phyloP scores from a whole-genome alignment of 1,140 invertebrate genomes.

The Lepidotrigona ventralis region DNA sequence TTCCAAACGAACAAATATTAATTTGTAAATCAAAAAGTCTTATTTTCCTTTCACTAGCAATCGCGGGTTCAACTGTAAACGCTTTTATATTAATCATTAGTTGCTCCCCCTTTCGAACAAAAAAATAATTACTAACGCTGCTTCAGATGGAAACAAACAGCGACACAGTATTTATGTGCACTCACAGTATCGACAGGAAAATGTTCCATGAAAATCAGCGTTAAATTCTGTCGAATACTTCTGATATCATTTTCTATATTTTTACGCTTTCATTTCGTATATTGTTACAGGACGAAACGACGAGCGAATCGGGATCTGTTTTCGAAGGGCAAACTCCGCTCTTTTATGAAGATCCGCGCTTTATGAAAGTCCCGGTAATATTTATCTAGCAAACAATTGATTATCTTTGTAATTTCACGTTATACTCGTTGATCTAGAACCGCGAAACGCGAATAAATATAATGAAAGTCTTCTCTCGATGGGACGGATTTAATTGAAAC shows the following conservation, averaged over 20 bases:
- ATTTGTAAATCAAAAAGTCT: not conserved
- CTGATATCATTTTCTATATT: no score
- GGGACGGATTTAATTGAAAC: conserved; percentile 3
- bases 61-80: no score
- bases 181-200: not conserved
- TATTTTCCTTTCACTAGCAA: not conserved
- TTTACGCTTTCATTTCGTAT: no score
- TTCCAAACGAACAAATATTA: no score
- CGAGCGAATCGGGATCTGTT: not conserved
- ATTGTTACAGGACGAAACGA: no score
- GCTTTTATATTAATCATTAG: not conserved
- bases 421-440: not conserved
- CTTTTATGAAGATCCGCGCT: not conserved
- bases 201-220: not conserved
- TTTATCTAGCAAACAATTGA: not conserved
- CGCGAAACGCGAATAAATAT: no score
- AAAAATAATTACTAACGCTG: not conserved
- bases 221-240: not conserved
- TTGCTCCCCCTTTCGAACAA: no score
- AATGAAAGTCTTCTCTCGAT: no score
- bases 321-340: not conserved
- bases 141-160: not conserved
- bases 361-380: not conserved
- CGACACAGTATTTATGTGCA: not conserved
- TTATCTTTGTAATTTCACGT: not conserved